These are phyloP conservation scores for Agrochola circellaris DNA, from an alignment of 2,888 invertebrate species.

Conservation along the genomic window DNA sequence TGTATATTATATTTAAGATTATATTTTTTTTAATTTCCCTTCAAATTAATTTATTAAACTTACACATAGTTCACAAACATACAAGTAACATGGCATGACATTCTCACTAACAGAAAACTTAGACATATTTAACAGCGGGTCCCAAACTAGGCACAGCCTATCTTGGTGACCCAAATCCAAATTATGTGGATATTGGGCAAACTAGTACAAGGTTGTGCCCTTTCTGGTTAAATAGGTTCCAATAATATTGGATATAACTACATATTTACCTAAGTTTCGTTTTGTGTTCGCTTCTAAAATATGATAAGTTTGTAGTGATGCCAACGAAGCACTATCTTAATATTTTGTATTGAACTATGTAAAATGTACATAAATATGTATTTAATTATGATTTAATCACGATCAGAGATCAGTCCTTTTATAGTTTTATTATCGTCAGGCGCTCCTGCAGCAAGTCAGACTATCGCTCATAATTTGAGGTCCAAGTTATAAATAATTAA, in stretches of 20 bases:
- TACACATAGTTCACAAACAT: too few species aligned
- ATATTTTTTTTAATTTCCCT: too few species aligned
- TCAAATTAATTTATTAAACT: too few species aligned
- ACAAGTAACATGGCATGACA: too few species aligned
- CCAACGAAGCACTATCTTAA: constrained; percentile 3
- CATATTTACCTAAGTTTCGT: background rate
- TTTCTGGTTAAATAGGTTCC: background rate
- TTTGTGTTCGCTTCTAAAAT: background rate
- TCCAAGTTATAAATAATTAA: background rate
- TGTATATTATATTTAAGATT: too few species aligned
- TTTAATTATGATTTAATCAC: constrained; percentile 14
- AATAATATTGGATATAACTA: background rate
- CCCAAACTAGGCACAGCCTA: too few species aligned
- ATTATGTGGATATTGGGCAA: too few species aligned
- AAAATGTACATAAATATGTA: background rate
- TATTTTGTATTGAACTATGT: background rate
- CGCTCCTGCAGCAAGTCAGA: too few species aligned
- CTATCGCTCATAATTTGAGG: background rate
- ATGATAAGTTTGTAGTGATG: background rate
- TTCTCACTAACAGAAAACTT: too few species aligned
- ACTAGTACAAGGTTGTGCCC: background rate
- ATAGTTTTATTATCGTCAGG: background rate
- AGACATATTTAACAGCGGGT: too few species aligned
- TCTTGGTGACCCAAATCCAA: too few species aligned
- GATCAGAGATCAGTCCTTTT: constrained; percentile 3